Conservation (phyloP, 1,140 invertebrate species). For the Charaxes varanes region DNA sequence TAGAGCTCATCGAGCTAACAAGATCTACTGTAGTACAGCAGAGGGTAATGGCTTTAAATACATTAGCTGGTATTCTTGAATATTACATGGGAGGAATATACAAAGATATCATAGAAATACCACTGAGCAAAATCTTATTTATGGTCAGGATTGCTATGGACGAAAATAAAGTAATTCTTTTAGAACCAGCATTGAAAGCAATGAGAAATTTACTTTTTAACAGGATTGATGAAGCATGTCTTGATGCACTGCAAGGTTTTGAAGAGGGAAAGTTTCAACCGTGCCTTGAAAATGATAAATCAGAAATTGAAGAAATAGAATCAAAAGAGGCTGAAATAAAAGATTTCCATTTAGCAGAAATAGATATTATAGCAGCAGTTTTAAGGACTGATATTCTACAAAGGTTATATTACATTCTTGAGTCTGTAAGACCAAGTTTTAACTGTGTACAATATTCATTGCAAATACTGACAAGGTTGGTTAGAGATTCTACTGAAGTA, state of each 20-base stretch:
- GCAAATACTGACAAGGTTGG: slow-evolving; percentile 81
- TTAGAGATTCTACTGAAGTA: slow-evolving; percentile 79
- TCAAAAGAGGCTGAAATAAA: slow-evolving; percentile 82
- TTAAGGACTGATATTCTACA: slow-evolving; percentile 85
- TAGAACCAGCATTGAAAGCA: slow-evolving; percentile 83
- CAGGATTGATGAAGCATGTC: slow-evolving; percentile 83
- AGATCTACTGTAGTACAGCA: slow-evolving; percentile 85
- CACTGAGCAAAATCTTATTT: slow-evolving; percentile 83
- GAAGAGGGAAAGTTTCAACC: slow-evolving; percentile 79
- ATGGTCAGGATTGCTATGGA: slow-evolving; percentile 89
- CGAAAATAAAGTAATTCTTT: slow-evolving; percentile 82
- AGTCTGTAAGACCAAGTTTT: slow-evolving; percentile 77
- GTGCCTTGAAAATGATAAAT: slow-evolving; percentile 72
- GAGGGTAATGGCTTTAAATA: slow-evolving; percentile 84
- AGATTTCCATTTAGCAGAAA: slow-evolving; percentile 88
- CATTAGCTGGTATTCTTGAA: slow-evolving; percentile 85
- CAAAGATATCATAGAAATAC: slow-evolving; percentile 78
- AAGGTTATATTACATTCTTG: slow-evolving; percentile 83
- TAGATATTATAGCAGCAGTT: slow-evolving; percentile 83
- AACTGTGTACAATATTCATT: slow-evolving; percentile 79
- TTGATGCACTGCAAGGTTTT: slow-evolving; percentile 82
- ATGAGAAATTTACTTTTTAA: slow-evolving; percentile 84
- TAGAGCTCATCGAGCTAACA: slow-evolving; percentile 86
- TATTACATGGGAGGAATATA: slow-evolving; percentile 84
- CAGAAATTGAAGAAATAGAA: slow-evolving; percentile 73